Evolutionary conservation across 2,888 invertebrate genomes (phyloP), one percentile per base, ranked within the genome.

Genomic region (Sphaeridia pumilis): DNA sequence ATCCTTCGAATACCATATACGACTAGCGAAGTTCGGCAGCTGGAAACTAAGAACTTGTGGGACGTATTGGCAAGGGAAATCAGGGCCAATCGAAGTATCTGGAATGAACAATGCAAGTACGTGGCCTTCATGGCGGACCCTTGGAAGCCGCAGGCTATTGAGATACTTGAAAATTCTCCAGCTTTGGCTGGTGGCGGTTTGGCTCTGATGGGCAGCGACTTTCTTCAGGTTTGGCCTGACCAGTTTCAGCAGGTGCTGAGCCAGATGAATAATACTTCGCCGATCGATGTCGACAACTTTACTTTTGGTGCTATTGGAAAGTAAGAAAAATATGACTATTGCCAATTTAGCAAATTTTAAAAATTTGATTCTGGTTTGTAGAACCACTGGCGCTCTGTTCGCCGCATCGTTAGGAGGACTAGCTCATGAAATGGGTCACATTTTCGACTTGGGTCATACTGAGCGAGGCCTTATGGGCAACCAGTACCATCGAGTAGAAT

Each of bases 371-470:
- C 65, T 46, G 35, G 69, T 27, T 63, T 76, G 90, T 56, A 83
- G 87, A 34, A 89, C 87, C 1, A 78, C 82, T 65, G 88, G 87
- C 56, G 87, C 85, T 28, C 89, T 90, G 69, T 87, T 84, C 71
- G 84, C 90, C 17, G 89, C 92, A 4, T 89, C 89, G 20, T 72
- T 95, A 36, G 94, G 94, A 17, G 84, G 90, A 17, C 84, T 87
- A 7, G 81, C 90, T 36, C 95, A 95, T 70, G 95, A 95, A 75
- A 75, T 95, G 44, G 88, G 88, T 17, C 95, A 95, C 69, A 87
- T 87, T 0, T 90, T 95, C 70, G 90, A 93, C 72, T 76, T 95
- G 53, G 93, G 90, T 0, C 94, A 95, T 69, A 86, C 89, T 0
- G 78, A 80, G 64, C 80, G 83, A 63, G 94, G 94, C 20, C 85